phyloP scores from a whole-genome alignment of 2,113 vertebrate genomes.

The Grus americana region DNA sequence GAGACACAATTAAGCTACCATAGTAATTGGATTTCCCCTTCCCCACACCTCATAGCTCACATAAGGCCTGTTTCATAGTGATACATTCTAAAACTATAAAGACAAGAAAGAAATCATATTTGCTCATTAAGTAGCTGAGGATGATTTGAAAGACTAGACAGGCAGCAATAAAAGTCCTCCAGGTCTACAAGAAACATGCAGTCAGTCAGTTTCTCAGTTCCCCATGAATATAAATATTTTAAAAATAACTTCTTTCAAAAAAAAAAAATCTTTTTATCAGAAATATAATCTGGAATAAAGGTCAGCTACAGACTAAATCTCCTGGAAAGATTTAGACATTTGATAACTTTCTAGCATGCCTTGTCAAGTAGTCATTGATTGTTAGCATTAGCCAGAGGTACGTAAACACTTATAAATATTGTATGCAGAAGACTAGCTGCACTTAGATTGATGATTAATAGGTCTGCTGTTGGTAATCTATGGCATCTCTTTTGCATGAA shows the following conservation, averaged over 20 bases:
- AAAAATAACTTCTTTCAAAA: background rate
- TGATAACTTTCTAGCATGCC: conserved; percentile 2
- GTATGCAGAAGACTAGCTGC: conserved; percentile 62
- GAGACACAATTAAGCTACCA: conserved; percentile 22
- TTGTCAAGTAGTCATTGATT: conserved; percentile 62
- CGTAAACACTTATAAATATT: conserved; percentile 75
- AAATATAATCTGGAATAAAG: conserved; percentile 44
- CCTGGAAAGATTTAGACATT: conserved; percentile 11
- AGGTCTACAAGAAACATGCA: conserved; percentile 7
- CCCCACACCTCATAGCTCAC: background rate
- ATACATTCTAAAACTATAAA: conserved; percentile 11
- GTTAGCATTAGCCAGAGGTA: conserved; percentile 56
- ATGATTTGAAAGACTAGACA: conserved; percentile 8
- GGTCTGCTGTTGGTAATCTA: conserved; percentile 70
- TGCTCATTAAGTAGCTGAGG: conserved; percentile 4
- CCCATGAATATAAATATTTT: background rate
- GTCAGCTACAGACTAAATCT: conserved; percentile 18
- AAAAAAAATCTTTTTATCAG: background rate
- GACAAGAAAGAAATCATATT: background rate
- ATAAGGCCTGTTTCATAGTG: background rate
- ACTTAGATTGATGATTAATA: conserved; percentile 76
- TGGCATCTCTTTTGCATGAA: conserved; percentile 75
- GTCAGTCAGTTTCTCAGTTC: background rate
- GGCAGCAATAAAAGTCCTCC: background rate
- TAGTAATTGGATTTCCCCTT: background rate